phyloP scores from a whole-genome alignment of 2,113 vertebrate genomes.

The Polypterus senegalus region DNA sequence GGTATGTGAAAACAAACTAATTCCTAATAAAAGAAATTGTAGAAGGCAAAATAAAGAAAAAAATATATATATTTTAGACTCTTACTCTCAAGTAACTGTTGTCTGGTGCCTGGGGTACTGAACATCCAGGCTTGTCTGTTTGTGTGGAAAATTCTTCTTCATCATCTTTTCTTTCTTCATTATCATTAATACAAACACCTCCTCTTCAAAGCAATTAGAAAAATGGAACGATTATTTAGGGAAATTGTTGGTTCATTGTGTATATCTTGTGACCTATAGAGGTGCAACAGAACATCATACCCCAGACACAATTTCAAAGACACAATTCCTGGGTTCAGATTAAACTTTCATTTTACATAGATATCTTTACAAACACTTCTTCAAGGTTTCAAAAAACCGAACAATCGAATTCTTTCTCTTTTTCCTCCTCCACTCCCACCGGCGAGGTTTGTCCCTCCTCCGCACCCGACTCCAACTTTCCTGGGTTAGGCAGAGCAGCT shows the following conservation, averaged over 20 bases:
- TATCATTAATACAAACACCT: slow-evolving; percentile 69
- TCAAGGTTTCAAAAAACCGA: not conserved
- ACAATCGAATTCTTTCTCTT: too few species aligned
- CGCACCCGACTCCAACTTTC: too few species aligned
- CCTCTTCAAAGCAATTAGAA: slow-evolving; percentile 42
- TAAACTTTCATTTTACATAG: too few species aligned
- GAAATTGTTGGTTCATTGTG: too few species aligned
- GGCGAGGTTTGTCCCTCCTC: too few species aligned
- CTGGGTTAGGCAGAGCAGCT: too few species aligned
- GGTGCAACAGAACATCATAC: not conserved
- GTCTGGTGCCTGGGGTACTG: slow-evolving; percentile 50
- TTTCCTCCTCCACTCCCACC: too few species aligned
- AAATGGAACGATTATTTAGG: not conserved
- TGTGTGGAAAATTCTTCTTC: slow-evolving; percentile 34
- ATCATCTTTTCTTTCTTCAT: slow-evolving; percentile 50
- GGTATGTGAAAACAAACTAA: not conserved
- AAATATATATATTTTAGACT: too few species aligned
- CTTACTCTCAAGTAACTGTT: slow-evolving; percentile 73
- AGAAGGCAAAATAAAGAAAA: not conserved
- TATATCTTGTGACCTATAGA: not conserved
- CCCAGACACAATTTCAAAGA: too few species aligned
- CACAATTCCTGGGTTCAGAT: not conserved
- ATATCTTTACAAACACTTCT: not conserved
- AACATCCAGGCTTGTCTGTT: slow-evolving; percentile 58
- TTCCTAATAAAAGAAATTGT: not conserved